A percentile compares a stretch with the other conserved stretches of the same genome.
phyloP scores from a whole-genome alignment of 2,113 vertebrate genomes.

The Grammomys dolichurus region DNA sequence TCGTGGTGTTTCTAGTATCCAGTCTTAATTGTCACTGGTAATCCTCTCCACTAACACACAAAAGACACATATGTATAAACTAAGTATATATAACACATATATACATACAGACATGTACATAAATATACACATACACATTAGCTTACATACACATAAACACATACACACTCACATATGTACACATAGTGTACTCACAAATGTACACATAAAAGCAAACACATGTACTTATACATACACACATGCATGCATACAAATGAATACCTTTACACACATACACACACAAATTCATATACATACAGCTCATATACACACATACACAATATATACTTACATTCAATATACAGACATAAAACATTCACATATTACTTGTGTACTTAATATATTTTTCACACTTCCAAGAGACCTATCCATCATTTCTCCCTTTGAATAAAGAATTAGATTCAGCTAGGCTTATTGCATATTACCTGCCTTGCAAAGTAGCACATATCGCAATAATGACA shows the following conservation, averaged over 20 bases:
- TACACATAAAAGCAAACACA: background rate
- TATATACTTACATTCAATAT: background rate
- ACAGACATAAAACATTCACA: background rate
- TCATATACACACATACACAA: background rate
- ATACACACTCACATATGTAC: background rate
- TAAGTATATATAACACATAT: background rate
- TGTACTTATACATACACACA: background rate
- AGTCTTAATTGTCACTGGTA: background rate
- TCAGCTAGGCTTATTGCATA: background rate
- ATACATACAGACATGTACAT: background rate
- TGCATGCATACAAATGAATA: background rate
- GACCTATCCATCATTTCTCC: background rate
- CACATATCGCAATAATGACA: background rate
- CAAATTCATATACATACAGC: background rate
- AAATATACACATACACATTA: background rate
- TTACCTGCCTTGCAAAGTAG: background rate
- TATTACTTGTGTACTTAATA: background rate
- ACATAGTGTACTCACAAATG: background rate
- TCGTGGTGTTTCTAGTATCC: accelerated
- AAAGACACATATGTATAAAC: background rate
- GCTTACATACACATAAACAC: background rate
- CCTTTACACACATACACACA: background rate
- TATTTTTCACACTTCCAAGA: background rate
- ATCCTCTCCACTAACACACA: too few species aligned
- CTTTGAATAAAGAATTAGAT: background rate